Percentiles rank a stretch among this genome's conserved stretches.
These are phyloP conservation scores for Erythrocercus mccallii DNA, from an alignment of 2,113 vertebrate species.

Conservation along the genomic window DNA sequence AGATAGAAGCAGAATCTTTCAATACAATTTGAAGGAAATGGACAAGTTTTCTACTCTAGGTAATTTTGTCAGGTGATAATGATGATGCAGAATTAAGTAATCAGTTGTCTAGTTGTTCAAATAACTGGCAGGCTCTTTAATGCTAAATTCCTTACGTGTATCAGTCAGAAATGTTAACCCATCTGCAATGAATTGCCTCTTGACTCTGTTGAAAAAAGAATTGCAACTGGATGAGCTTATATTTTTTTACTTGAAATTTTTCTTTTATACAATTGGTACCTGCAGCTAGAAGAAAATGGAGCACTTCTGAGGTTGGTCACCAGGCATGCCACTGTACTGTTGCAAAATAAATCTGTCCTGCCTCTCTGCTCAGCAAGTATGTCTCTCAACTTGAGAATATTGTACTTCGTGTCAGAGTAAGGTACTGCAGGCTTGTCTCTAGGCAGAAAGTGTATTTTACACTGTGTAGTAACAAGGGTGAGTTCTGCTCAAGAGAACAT, in stretches of 20 bases:
- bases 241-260: background rate
- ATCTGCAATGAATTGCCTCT: background rate
- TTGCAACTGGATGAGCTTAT: background rate
- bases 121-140: background rate
- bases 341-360: background rate
- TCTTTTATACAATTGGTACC: background rate
- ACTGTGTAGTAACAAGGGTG: background rate
- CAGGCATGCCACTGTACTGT: background rate
- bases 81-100: background rate
- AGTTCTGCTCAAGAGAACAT: background rate
- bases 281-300: background rate
- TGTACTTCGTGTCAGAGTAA: background rate
- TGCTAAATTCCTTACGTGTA: background rate
- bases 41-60: background rate
- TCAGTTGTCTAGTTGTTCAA: background rate
- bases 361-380: background rate
- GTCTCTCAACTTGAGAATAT: background rate
- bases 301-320: background rate
- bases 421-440: background rate
- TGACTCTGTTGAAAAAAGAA: background rate
- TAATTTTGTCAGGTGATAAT: background rate
- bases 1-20: background rate
- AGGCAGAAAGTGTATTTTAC: background rate
- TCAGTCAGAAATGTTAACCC: background rate
- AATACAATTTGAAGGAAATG: background rate